These are phyloP conservation scores for Chrysodeixis includens DNA, from an alignment of 2,888 invertebrate genomes.

Conservation along the genomic window DNA sequence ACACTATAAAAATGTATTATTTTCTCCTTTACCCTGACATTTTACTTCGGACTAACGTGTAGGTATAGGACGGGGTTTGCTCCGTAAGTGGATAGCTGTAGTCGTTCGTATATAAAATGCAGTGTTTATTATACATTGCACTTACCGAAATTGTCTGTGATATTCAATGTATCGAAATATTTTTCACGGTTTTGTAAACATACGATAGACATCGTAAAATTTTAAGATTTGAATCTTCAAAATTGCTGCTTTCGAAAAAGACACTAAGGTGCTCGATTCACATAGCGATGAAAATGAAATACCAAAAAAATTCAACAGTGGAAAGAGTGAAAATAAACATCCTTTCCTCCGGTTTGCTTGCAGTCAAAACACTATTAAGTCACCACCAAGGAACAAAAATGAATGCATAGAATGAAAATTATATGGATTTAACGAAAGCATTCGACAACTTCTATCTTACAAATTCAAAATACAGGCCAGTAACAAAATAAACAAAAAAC, in stretches of 20 bases:
- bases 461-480: no score
- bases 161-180: not conserved
- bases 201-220: not conserved
- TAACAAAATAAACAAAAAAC: no score
- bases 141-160: slow-evolving; percentile 1
- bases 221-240: not conserved
- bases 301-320: no score
- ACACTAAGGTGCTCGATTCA: no score
- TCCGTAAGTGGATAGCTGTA: slow-evolving; percentile 10
- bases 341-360: no score
- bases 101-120: slow-evolving; percentile 5
- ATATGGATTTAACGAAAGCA: not conserved
- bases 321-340: no score
- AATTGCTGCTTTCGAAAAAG: not conserved
- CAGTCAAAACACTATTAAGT: not conserved
- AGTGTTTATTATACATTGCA: not conserved
- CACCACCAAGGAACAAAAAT: not conserved
- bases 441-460: not conserved
- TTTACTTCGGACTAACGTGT: slow-evolving; percentile 40
- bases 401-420: not conserved
- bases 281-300: no score
- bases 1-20: slow-evolving; percentile 57
- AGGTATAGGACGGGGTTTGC: slow-evolving; percentile 36
- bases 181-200: not conserved
- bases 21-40: slow-evolving; percentile 47